These are phyloP conservation scores for Eilema caniola DNA, from an alignment of 2,888 invertebrate species.

Conservation along the genomic window DNA sequence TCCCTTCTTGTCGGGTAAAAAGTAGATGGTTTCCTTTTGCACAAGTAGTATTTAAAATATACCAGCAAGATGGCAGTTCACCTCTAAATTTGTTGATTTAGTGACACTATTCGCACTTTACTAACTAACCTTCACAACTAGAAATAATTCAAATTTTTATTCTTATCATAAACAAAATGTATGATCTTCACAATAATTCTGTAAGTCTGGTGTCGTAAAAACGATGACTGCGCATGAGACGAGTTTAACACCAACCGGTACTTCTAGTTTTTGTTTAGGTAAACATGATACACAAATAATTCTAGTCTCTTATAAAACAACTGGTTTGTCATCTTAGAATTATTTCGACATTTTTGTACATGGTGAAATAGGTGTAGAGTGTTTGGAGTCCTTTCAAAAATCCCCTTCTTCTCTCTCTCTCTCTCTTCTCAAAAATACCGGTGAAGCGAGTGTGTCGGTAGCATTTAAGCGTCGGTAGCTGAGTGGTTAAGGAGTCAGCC, in stretches of 20 bases:
- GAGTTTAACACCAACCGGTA: slow-evolving; percentile 5
- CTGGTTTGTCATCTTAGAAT: background rate
- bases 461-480: too few relatives aligned
- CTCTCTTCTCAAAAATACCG: too few relatives aligned
- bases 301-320: background rate
- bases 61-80: too few relatives aligned
- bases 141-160: background rate
- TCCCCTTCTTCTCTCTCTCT: too few relatives aligned
- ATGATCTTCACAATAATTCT: slow-evolving; percentile 1
- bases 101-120: too few relatives aligned
- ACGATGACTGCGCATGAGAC: slow-evolving; percentile 5
- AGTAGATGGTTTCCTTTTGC: too few relatives aligned
- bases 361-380: too few relatives aligned
- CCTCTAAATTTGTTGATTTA: background rate
- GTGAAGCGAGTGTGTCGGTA: too few relatives aligned
- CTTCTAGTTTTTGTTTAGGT: background rate
- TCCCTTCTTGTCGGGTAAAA: too few relatives aligned
- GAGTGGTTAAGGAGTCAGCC: too few relatives aligned
- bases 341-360: background rate
- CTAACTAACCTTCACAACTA: background rate
- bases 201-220: background rate
- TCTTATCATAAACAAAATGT: background rate
- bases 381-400: too few relatives aligned
- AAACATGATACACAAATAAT: slow-evolving; percentile 3
- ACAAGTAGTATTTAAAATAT: too few relatives aligned